phyloP scores from a whole-genome alignment of 1,140 invertebrate genomes.

The Hylyphantes graminicola region DNA sequence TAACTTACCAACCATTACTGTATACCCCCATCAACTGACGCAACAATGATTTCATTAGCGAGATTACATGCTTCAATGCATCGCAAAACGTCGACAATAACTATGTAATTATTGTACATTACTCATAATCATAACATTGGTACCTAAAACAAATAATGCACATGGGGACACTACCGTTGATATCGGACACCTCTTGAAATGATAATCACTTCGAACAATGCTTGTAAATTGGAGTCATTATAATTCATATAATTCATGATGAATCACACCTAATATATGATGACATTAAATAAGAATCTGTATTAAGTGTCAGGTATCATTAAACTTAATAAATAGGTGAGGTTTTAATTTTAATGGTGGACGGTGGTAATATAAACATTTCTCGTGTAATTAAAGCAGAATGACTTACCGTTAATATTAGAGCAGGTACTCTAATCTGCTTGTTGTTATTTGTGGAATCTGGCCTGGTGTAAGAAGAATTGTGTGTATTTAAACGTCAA shows the following conservation, averaged over 20 bases:
- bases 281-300: neutral
- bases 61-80: neutral
- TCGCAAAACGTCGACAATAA: neutral
- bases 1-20: neutral
- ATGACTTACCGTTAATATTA: neutral
- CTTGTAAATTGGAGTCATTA: neutral
- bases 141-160: neutral
- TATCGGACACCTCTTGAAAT: conserved; percentile 32
- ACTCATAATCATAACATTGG: neutral
- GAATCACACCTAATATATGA: conserved; percentile 5
- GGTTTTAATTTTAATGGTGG: too few relatives aligned
- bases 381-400: too few relatives aligned
- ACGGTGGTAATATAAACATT: too few relatives aligned
- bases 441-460: conserved; percentile 20
- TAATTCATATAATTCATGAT: neutral
- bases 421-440: conserved; percentile 30
- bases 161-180: neutral
- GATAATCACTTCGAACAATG: neutral
- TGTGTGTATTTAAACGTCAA: conserved; percentile 14
- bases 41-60: neutral
- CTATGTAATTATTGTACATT: neutral
- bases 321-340: too few relatives aligned
- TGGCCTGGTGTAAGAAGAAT: conserved; percentile 15
- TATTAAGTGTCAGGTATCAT: conserved; percentile 1
- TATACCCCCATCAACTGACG: neutral